Evolutionary conservation across 2,113 vertebrate genomes (phyloP), one percentile per base, ranked within the genome.

Genomic region (Limanda limanda): DNA sequence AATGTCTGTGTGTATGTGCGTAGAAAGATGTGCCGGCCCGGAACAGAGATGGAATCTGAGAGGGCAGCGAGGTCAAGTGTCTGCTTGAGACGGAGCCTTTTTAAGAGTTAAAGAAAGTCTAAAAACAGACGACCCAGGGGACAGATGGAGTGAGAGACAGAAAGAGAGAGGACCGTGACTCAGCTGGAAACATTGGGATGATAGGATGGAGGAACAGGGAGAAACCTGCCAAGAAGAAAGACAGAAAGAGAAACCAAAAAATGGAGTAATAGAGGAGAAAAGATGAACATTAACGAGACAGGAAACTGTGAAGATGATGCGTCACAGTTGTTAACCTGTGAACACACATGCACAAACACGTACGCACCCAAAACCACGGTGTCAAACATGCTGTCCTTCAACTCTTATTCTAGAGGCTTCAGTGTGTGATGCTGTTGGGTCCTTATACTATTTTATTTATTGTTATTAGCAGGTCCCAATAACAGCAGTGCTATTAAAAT

Each of bases 131-230:
- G 31, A 31, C 31, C 31, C 31, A 7, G 31, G 31, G 31, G 31
- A 31, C 5, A 7, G 31, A 31, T 31, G 31, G 31, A 31, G 31
- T 31, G 31, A 31, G 31, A 7, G 5, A 40, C 62, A 81, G 31
- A 68, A 11, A 66, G n/a, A 48, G n/a, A 68, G 20, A 54, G 52
- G 31, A 51, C 47, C 18, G 83, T 83, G 82, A 88, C 71, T 85
- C 72, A 81, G 82, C 83, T 52, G 42, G 40, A 56, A 66, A 76
- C 73, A 78, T 64, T 13, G 54, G 56, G n/a, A 25, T 0, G 35
- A 68, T 54, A 67, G 52, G 25, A 57, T 55, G 23, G n/a, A 70
- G 47, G 47, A 18, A 48, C 17, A 2, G 47, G 17, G 31, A 31
- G 37, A 57, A 35, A 61, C 0, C 0, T 14, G 45, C 64, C 58